phyloP scores from a whole-genome alignment of 1,140 invertebrate species.

The Caenorhabditis tropicalis region DNA sequence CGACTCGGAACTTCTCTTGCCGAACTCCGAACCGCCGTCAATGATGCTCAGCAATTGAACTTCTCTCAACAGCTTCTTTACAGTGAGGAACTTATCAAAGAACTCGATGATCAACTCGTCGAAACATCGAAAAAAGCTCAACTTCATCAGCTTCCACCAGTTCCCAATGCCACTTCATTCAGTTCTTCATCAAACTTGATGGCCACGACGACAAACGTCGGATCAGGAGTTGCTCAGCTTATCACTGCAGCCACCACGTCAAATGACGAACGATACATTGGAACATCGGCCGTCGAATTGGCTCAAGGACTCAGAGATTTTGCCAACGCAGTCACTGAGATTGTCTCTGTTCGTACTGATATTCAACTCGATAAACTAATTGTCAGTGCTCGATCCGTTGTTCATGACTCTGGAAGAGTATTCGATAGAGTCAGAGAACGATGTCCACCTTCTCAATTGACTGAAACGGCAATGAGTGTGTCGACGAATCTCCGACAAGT shows the following conservation, averaged over 20 bases:
- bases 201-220: constrained; percentile 78
- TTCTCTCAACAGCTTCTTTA: constrained; percentile 81
- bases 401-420: constrained; percentile 73
- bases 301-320: constrained; percentile 80
- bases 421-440: constrained; percentile 80
- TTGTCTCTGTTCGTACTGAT: constrained; percentile 78
- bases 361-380: constrained; percentile 75
- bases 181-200: constrained; percentile 74
- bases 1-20: constrained; percentile 80
- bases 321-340: constrained; percentile 79
- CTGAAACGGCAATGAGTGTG: constrained; percentile 62
- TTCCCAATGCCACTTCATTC: constrained; percentile 77
- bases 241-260: constrained; percentile 81
- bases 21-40: constrained; percentile 82
- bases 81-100: constrained; percentile 77
- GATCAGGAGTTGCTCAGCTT: constrained; percentile 81
- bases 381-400: constrained; percentile 63
- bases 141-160: constrained; percentile 81
- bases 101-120: constrained; percentile 82
- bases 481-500: constrained; percentile 58
- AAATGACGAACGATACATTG: constrained; percentile 84
- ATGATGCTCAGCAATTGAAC: constrained; percentile 85
- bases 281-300: constrained; percentile 82
- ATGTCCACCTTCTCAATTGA: constrained; percentile 53
- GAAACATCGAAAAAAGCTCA: constrained; percentile 82